Conservation (phyloP, 2,113 vertebrate genomes). For the Grammatotria lemairii region DNA sequence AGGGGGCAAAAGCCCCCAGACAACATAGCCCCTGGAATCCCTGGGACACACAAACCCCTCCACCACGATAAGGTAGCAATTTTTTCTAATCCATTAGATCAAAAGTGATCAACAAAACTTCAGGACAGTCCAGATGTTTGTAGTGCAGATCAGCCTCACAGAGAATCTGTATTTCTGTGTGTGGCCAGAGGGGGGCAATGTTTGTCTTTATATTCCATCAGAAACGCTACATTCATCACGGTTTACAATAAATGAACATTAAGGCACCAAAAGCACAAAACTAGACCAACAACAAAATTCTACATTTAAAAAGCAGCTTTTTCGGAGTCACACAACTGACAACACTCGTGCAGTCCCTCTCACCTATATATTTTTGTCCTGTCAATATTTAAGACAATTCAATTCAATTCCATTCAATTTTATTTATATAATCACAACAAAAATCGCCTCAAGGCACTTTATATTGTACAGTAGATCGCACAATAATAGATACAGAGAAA, state of each 20-base stretch:
- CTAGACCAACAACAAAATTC: neutral
- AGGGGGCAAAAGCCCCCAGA: too few species aligned
- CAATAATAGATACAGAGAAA: neutral
- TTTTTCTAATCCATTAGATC: neutral
- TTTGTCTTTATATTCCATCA: neutral
- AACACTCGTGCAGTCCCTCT: neutral
- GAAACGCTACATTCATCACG: neutral
- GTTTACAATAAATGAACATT: neutral
- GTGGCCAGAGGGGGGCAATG: slow-evolving; percentile 10
- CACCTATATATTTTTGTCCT: neutral
- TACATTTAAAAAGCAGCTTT: neutral
- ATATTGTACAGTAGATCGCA: neutral
- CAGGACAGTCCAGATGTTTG: neutral
- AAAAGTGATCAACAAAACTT: neutral
- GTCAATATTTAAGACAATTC: neutral
- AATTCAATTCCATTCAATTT: neutral
- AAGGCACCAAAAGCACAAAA: neutral
- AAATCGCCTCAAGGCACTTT: neutral
- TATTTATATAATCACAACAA: neutral
- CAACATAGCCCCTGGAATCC: too few species aligned
- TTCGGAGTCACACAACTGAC: neutral
- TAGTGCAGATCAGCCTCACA: neutral
- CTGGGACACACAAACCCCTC: too few species aligned
- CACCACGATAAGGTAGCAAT: too few species aligned
- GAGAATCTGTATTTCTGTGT: neutral